Percentiles rank a stretch among this genome's conserved stretches.
These are phyloP conservation scores for Helleia helle DNA, from an alignment of 2,888 invertebrate genomes.

Conservation along the genomic window DNA sequence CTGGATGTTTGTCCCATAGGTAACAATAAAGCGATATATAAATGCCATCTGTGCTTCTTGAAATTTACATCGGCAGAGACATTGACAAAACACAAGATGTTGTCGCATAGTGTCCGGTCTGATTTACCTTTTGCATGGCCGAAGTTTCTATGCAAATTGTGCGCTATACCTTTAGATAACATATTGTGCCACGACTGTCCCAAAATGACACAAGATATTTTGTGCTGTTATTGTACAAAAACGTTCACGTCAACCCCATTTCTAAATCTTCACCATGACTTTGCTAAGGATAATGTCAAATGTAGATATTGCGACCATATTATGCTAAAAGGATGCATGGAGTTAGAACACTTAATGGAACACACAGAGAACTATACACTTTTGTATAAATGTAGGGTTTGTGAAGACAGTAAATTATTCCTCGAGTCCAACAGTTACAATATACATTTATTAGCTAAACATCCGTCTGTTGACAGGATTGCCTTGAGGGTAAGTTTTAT, in stretches of 20 bases:
- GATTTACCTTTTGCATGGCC: conserved; percentile 25
- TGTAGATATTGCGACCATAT: conserved; percentile 28
- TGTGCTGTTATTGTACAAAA: conserved; percentile 26
- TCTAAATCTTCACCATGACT: conserved; percentile 18
- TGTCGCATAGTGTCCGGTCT: conserved; percentile 30
- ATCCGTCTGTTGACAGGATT: not conserved
- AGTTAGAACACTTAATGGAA: conserved; percentile 28
- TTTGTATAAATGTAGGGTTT: conserved; percentile 29
- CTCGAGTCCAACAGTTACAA: not conserved
- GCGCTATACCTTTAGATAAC: not conserved
- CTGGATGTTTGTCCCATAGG: not conserved
- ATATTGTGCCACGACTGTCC: conserved; percentile 27
- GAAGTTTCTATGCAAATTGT: conserved; percentile 1
- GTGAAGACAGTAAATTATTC: conserved; percentile 21
- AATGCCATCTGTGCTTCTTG: conserved; percentile 18
- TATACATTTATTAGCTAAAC: not conserved
- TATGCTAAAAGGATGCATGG: conserved; percentile 26
- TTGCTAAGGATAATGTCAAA: accelerated
- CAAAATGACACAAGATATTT: accelerated
- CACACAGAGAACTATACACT: conserved; percentile 29
- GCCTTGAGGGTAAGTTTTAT: not conserved
- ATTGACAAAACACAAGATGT: conserved; percentile 21
- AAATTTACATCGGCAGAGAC: not conserved
- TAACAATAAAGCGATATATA: not conserved
- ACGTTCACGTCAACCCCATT: conserved; percentile 22